Base-by-base conservation (phyloP, 2,113 vertebrate genomes). In the Alethe castanea region DNA sequence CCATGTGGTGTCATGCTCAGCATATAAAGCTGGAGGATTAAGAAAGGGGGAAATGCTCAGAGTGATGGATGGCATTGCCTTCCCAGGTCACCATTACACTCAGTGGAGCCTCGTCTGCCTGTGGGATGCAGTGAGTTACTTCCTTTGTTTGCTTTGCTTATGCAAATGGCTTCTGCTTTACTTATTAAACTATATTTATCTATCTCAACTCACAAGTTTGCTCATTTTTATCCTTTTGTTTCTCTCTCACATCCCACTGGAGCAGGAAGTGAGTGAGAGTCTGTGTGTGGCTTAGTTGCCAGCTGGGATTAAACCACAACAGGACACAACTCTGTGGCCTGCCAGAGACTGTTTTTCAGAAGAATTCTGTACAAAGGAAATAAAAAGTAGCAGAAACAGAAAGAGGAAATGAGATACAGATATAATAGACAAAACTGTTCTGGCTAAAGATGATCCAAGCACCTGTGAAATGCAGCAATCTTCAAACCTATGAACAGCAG, bases 61-160 rank as follows among this genome's bases (percentile, higher is more conserved):
- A 31, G 64, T 33, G 50, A 29, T 50, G 48, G 18, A 35, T 56
- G 80, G 8, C 23, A 36, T 84, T 53, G 45, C 59, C 45, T 73
- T 66, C 52, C 38, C 29, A 24, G 45, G 45, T 66, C 29, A 33
- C 12, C 2, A 3, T 47, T 52, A 15, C 19, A 29, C 9, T 11
- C 11, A n/a, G 1, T 42, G 19, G 22, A 67, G 23, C 35, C 31
- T 40, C 13, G 29, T 64, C 29, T 59, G 66, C 19, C 20, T 0
- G 1, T 9, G n/a, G 25, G n/a, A 35, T 0, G 0, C 3, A 7
- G n/a, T 22, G 45, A 72, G 26, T 53, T 26, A 35, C 79, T 28
- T 53, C 17, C 24, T 59, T 18, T 29, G 7, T 45, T 85, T 60
- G 17, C 8, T 79, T 72, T 53, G 38, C 40, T 60, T 60, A 19